Evolutionary conservation across 2,888 invertebrate species (phyloP).

Genomic region (Ommatoiulus sabulosus): DNA sequence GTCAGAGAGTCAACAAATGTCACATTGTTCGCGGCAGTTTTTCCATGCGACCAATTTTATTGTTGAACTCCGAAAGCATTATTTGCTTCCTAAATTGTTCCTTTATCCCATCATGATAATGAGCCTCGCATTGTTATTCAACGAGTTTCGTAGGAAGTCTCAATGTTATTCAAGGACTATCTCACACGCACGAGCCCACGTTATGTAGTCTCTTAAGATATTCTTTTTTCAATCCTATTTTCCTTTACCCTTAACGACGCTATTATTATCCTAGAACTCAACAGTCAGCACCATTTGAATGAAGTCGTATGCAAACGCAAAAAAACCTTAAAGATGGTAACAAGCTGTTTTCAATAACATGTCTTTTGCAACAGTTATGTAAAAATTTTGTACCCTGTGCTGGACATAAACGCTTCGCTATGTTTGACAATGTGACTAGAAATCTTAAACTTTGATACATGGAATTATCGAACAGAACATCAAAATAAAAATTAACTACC

Average conservation of each 20-base stretch:
- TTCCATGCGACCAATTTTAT: neutral
- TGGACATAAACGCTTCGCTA: no score
- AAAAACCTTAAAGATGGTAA: neutral
- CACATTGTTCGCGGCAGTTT: neutral
- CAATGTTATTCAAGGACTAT: slow-evolving; percentile 18
- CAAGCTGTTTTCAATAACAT: slow-evolving; percentile 17
- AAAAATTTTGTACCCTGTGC: no score
- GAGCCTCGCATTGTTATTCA: neutral
- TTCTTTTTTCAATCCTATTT: neutral
- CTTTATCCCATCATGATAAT: neutral
- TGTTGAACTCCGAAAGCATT: neutral
- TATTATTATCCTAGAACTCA: neutral
- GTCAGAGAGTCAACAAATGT: neutral
- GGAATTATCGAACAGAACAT: no score
- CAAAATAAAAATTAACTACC: no score
- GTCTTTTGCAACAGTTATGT: neutral
- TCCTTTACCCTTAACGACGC: neutral
- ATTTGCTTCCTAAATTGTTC: neutral
- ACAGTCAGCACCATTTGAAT: neutral
- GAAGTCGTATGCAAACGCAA: neutral
- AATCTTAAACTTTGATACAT: no score
- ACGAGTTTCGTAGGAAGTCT: neutral
- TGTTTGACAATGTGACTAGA: no score
- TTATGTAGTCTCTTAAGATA: neutral
- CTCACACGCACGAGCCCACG: neutral